Conservation (phyloP, 2,888 invertebrate species). For the Cheilosia variabilis region DNA sequence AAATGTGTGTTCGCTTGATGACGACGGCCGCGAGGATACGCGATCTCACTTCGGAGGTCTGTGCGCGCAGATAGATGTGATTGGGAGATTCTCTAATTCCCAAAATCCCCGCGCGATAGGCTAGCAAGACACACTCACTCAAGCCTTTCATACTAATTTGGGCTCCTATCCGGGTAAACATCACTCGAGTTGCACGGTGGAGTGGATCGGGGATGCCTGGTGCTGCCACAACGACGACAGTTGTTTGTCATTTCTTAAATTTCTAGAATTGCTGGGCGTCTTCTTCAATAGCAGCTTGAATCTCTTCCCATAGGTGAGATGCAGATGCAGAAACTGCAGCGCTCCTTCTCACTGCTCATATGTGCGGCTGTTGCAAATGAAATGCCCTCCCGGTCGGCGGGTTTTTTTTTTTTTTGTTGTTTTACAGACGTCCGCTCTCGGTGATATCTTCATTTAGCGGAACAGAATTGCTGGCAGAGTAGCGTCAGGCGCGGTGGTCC, state of each 20-base stretch:
- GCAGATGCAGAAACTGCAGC: slow-evolving; percentile 49
- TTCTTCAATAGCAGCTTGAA: slow-evolving; percentile 24
- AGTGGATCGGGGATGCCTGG: not conserved
- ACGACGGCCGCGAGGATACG: slow-evolving; percentile 41
- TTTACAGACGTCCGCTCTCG: slow-evolving; percentile 46
- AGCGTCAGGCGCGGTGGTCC: slow-evolving; percentile 28
- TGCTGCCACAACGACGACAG: slow-evolving; percentile 50
- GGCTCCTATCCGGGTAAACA: slow-evolving; percentile 49
- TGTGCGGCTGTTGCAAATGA: slow-evolving; percentile 52
- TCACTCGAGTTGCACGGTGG: slow-evolving; percentile 11
- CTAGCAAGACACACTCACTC: slow-evolving; percentile 18
- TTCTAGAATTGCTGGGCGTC: slow-evolving; percentile 69
- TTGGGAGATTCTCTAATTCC: slow-evolving; percentile 66
- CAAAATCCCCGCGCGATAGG: slow-evolving; percentile 36
- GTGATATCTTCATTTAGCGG: slow-evolving; percentile 73
- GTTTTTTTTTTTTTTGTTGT: slow-evolving; percentile 1
- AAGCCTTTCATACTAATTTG: slow-evolving; percentile 62
- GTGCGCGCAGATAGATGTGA: slow-evolving; percentile 43
- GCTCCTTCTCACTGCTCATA: slow-evolving; percentile 5
- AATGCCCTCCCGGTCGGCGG: slow-evolving; percentile 41
- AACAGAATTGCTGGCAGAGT: slow-evolving; percentile 51
- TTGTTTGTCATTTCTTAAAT: slow-evolving; percentile 74
- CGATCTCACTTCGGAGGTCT: slow-evolving; percentile 54
- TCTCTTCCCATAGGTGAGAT: slow-evolving; percentile 50
- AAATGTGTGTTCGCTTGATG: slow-evolving; percentile 64